Conservation (phyloP, 92 coral and sea anemone genomes). For the Ricordea florida region DNA sequence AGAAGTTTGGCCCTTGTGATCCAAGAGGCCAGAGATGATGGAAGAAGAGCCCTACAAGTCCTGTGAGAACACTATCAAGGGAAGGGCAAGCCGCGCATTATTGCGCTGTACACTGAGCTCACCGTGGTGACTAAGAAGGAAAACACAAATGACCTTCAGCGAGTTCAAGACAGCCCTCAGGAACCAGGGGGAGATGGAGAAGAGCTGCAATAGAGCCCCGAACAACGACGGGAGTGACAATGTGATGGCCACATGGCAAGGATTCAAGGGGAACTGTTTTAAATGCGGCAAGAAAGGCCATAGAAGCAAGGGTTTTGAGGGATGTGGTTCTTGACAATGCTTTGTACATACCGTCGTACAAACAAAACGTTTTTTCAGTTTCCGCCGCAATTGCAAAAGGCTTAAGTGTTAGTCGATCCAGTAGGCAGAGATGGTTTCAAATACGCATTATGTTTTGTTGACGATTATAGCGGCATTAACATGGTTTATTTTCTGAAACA, state of each 20-base stretch:
- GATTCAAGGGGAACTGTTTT: background rate
- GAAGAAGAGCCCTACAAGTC: conserved; percentile 24
- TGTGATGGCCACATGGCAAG: background rate
- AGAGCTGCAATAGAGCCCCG: background rate
- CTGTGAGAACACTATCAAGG: conserved; percentile 48
- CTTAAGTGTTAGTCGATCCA: conserved; percentile 14
- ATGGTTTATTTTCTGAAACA: too few relatives aligned
- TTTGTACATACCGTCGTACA: conserved; percentile 40
- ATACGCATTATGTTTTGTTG: too few relatives aligned
- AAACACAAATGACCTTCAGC: conserved; percentile 20
- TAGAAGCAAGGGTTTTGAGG: conserved; percentile 21
- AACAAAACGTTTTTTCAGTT: conserved; percentile 41
- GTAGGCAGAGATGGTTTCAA: too few relatives aligned
- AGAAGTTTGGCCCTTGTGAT: conserved; percentile 45
- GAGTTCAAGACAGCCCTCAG: conserved; percentile 23
- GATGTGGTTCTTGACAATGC: too few relatives aligned
- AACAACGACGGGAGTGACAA: background rate
- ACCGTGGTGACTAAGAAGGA: conserved; percentile 35
- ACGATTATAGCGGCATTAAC: too few relatives aligned
- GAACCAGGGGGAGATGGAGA: conserved; percentile 18
- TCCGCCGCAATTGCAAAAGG: conserved; percentile 48
- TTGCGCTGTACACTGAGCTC: conserved; percentile 31
- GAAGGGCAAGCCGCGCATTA: conserved; percentile 35
- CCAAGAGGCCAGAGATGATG: conserved; percentile 47
- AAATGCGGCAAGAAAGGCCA: conserved; percentile 21